Percentiles rank a stretch among this genome's conserved stretches.
These are phyloP conservation scores for Amphipoea lucens DNA, from an alignment of 2,888 invertebrate species.

Conservation along the genomic window DNA sequence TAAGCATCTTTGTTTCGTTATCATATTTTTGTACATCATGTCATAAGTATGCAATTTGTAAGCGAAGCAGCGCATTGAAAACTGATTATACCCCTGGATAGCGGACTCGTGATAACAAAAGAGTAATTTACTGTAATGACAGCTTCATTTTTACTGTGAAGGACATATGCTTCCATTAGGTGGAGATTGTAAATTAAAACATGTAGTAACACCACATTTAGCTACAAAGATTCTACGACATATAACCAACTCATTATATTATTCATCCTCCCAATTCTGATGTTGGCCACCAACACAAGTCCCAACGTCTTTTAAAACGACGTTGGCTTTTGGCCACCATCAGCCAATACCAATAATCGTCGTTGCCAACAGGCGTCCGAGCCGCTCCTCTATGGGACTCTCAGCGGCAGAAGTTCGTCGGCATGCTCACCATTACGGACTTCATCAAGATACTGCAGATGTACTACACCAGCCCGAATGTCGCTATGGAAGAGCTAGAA, in stretches of 20 bases:
- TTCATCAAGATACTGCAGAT: conserved; percentile 99
- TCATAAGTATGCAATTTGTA: neutral
- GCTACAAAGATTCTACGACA: neutral
- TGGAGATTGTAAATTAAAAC: conserved; percentile 43
- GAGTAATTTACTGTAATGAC: neutral
- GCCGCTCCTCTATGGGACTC: conserved; percentile 99
- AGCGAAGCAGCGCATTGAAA: neutral
- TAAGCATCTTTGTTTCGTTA: neutral
- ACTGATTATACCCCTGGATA: neutral
- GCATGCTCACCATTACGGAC: conserved; percentile 99
- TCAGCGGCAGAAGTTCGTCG: conserved; percentile 97
- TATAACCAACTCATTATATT: neutral
- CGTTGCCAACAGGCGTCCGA: conserved; percentile 93
- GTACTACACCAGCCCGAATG: conserved; percentile 98
- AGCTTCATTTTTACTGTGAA: neutral
- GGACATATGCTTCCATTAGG: conserved; percentile 16
- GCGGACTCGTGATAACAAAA: neutral
- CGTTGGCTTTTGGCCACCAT: conserved; percentile 1
- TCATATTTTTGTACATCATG: neutral
- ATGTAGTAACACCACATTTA: neutral
- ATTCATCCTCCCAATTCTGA: neutral
- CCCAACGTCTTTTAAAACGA: neutral
- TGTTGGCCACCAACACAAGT: conserved; percentile 28
- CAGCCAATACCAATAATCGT: conserved; percentile 42
- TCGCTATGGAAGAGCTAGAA: conserved; percentile 98